Base-by-base conservation (phyloP, 2,113 vertebrate species). In the Rhadina sibilatrix region DNA sequence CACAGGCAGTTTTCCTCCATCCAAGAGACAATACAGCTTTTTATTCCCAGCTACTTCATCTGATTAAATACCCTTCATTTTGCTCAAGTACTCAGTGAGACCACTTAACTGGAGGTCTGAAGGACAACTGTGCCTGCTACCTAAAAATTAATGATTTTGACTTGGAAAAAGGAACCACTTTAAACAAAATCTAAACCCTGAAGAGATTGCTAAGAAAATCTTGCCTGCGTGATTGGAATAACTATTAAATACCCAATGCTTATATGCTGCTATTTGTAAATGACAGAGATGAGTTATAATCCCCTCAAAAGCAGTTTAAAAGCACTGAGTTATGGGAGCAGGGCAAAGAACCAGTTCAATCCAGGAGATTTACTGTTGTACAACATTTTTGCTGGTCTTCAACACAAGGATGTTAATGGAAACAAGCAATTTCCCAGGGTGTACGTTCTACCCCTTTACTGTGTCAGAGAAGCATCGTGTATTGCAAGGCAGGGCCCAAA, bases 81-180 rank as follows among this genome's bases (percentile, higher is more conserved):
- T 89, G 33, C 47, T 94, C 56, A 87, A 75, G 77, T 57, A 84
- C 35, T 89, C 95, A 82, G 87, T 75, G 44, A 94, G 52, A 94
- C 31, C 85, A 87, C 60, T 93, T 93, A 74, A 75, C 18, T 42
- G 23, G 52, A 90, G 28, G 11, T 87, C 47, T 95, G 79, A 95
- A 94, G 85, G 76, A 94, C 79, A 83, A 68, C 68, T 83, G 19
- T 75, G 56, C 20, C n/a, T 90, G 22, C 83, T 81, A 83, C 79
- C 59, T 89, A 71, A 54, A 92, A 93, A 89, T 83, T 49, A 90
- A 42, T 89, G 33, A 37, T 85, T 90, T 42, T 90, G 33, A 86
- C 28, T 71, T 81, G 66, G 35, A 86, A 70, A 38, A 93, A 91
- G 63, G 31, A 81, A 88, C 24, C n/a, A 75, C 54, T 94, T 93